phyloP scores from a whole-genome alignment of 2,888 invertebrate species.

The Parasteatoda lunata region DNA sequence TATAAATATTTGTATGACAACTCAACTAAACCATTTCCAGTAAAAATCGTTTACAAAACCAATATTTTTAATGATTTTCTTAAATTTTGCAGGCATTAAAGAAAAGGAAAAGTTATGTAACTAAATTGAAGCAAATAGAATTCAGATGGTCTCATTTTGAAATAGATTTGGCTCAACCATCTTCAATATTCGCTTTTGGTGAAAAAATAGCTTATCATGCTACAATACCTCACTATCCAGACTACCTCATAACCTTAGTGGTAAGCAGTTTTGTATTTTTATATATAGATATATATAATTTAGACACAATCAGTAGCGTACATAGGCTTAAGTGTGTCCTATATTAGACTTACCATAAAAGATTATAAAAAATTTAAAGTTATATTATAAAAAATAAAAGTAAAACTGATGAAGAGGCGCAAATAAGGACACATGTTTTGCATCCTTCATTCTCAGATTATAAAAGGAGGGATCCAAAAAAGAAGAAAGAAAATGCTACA shows the following conservation, averaged over 20 bases:
- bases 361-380: not conserved
- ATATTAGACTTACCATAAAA: not conserved
- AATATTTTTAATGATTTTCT: too few species aligned
- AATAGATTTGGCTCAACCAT: conserved; percentile 52
- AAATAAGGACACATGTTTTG: too few species aligned
- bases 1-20: too few species aligned
- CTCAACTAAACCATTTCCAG: too few species aligned
- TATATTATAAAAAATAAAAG: not conserved
- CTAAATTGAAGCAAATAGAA: conserved; percentile 17
- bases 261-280: conserved; percentile 22
- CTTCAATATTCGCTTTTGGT: conserved; percentile 61
- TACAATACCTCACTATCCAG: conserved; percentile 43
- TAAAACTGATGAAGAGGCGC: too few species aligned
- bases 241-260: conserved; percentile 52
- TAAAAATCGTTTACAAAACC: too few species aligned
- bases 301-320: too few species aligned
- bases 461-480: too few species aligned
- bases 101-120: conserved; percentile 33
- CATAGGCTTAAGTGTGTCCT: too few species aligned
- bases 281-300: not conserved
- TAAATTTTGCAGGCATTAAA: conserved; percentile 37
- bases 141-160: conserved; percentile 65
- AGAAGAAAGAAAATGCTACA: too few species aligned
- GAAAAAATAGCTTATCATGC: conserved; percentile 64
- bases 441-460: too few species aligned